These are phyloP conservation scores for Cetoscarus ocellatus DNA, from an alignment of 2,797 vertebrate genomes.

Conservation along the genomic window DNA sequence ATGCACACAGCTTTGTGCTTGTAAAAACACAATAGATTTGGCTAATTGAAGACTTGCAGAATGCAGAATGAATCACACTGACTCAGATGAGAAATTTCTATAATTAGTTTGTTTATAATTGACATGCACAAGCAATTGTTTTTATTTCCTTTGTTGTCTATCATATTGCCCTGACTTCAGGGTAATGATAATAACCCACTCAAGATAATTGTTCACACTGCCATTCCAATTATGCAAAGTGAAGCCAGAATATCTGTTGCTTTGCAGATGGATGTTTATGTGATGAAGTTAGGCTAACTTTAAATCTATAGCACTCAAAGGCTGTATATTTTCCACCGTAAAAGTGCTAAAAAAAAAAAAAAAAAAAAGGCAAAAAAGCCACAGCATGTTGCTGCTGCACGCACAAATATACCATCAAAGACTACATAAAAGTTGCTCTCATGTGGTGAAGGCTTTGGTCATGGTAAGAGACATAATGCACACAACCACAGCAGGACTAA, in stretches of 20 bases:
- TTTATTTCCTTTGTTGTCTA: no score
- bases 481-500: constrained; percentile 21
- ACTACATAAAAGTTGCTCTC: constrained; percentile 3
- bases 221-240: no score
- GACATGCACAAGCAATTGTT: no score
- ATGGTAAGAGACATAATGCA: constrained; percentile 22
- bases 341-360: no score
- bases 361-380: background rate
- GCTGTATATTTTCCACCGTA: background rate
- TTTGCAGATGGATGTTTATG: background rate
- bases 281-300: background rate
- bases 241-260: background rate
- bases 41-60: no score
- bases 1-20: no score
- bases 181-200: no score
- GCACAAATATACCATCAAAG: constrained; percentile 2
- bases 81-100: constrained; percentile 9
- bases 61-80: no score
- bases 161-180: no score
- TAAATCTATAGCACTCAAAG: background rate
- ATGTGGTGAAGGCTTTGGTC: constrained; percentile 24
- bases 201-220: no score
- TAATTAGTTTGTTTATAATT: constrained; percentile 3
- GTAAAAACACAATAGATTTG: no score
- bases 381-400: constrained; percentile 10